Base-by-base conservation (phyloP, 2,113 vertebrate genomes). In the Percopsis transmontana region DNA sequence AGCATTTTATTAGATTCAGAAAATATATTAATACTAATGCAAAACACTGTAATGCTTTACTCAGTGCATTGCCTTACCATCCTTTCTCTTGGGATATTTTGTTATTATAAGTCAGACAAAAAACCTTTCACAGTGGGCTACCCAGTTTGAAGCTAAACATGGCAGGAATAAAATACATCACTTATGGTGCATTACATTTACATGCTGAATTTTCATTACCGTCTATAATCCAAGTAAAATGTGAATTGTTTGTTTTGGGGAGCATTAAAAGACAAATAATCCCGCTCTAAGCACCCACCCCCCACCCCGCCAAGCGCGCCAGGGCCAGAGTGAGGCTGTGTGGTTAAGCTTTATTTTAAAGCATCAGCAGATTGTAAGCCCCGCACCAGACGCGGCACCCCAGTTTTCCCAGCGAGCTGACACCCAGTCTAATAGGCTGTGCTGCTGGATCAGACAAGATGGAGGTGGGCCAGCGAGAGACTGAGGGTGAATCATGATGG, bases 1-100 rank as follows among this genome's bases (percentile, higher is more conserved):
- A 62, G 72, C 73, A 80, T 77, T 80, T 77, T 64, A 80, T 78
- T 64, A 70, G 64, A 71, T 76, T 67, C 69, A 65, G 41, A 50
- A 81, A 76, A 65, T 68, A 40, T 62, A 75, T 75, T 74, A 85
- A 85, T 81, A 77, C 75, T 75, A 72, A 83, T 85, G 70, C 5
- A 59, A 72, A 55, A 70, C 52, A 47, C 70, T 62, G 67, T 56
- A 27, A 78, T 68, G 62, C 47, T 0, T 1, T 7, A 54, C 71
- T 62, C 38, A 5, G 39, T 5, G 3, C 21, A 33, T 33, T 33
- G 8, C 27, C 27, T 33, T 33, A 33, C 27, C 23, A 58, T 72
- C 66, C 24, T 40, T 10, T 72, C 63, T 70, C 55, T 24, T 47
- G 18, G 15, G 24, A 15, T 16, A 33, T n/a, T n/a, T n/a, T n/a